Evolutionary conservation across 2,797 vertebrate genomes (phyloP), one percentile per base, ranked within the genome.

Genomic region (Trichosurus vulpecula): DNA sequence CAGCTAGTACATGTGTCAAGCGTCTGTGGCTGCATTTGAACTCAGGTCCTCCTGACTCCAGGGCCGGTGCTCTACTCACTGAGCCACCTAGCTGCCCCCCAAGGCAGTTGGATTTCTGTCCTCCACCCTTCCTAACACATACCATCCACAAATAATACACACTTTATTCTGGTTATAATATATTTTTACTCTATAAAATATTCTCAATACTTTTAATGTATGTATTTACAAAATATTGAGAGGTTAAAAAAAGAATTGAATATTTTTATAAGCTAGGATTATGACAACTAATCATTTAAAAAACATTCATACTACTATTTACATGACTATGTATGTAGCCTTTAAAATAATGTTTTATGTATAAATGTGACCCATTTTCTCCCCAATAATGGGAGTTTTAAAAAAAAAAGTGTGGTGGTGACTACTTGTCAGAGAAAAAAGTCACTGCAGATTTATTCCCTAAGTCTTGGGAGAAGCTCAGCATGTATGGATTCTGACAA

Each of bases 391-490:
- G 14, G 90, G 94, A 92, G 92, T 25, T 58, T 74, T 58, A 12
- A 41, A 58, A 93, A 58, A 93, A 58, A 3, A 0, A 0, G 13
- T 61, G 81, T 47, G 87, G 0, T 54, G 0, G 8, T n/a, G 10
- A 41, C 1, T 30, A 52, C 0, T 27, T 92, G 0, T 95, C 13
- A 92, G 54, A 92, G 25, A 35, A 29, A 1, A 57, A 91, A 92
- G n/a, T 0, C 2, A 74, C 93, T 95, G 52, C 31, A 1, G 25
- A n/a, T 6, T 91, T 93, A 58, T 96, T 92, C 29, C 74, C 92
- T 92, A 93, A 52, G 16, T 41, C 90, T 6, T 35, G 74, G 53
- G 91, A 91, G 81, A 95, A 90, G 92, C 8, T 53, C 30, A n/a
- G 52, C 13, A 5, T 61, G 19, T 41, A 57, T 61, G 92, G 92